Base-by-base conservation (phyloP, 92 coral and sea anemone genomes). In the Porites cylindrica region DNA sequence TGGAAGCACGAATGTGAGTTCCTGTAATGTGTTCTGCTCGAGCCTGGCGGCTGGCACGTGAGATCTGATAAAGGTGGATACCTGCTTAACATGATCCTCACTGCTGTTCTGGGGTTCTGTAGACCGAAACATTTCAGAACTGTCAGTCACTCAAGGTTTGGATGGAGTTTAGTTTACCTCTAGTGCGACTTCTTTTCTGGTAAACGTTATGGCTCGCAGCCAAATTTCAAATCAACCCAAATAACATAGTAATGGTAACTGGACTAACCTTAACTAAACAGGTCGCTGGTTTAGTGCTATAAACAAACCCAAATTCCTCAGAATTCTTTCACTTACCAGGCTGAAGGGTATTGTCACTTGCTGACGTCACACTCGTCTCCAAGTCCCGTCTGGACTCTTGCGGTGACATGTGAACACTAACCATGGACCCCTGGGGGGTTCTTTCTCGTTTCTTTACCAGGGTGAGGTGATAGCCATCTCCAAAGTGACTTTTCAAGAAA, bases 391-490 rank as follows among this genome's bases (percentile, higher is more conserved):
- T 75, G 9, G 82, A 85, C 53, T 17, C 76, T 8, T 66, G 1
- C 10, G 88, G 26, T 62, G 87, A 2, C 80, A 63, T 8, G 18
- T 74, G 79, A 8, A 72, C 72, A 83, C 63, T 72, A 59, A 74
- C 80, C 56, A 83, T 63, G 60, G 88, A 85, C 18, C 99, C 98
- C 59, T 91, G 94, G 7, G 93, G 96, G 38, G 98, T 88, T 61
- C 96, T 82, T 71, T 82, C 79, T 10, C 76, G 88, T 64, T 93
- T 92, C 83, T 94, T 96, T 19, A 97, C 99, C 51, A 97, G 88
- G 53, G 98, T 93, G 7, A 97, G 91, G 80, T 92, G 96, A 75
- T 97, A 97, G 20, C 99, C 99, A 86, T 97, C 98, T 66, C 99
- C 99, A 83, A 95, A 97, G 75, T 91, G 98, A 77, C 98, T 92